Evolutionary conservation across 2,797 vertebrate genomes (phyloP), one percentile per base, ranked within the genome.

Genomic region (Neoniphon sammara): DNA sequence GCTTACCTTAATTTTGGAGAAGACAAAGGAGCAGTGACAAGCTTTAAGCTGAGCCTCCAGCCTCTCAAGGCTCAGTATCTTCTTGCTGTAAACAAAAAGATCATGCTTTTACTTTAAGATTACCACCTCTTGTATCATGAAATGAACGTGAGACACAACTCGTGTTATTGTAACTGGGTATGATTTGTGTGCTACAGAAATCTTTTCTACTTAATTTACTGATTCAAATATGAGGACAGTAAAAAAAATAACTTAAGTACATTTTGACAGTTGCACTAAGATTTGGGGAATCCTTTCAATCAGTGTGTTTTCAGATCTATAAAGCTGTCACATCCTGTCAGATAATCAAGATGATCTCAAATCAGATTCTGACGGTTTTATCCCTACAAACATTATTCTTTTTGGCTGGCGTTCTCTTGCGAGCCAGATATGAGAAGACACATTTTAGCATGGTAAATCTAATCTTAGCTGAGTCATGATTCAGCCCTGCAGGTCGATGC

Each of bases 1-100:
- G 2, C 86, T 91, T 93, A 98, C 98, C 96, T 97, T 98, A 72
- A 97, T 92, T 95, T 98, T 99, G 67, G 97, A 97, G 91, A 99
- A 98, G 61, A 91, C 79, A 79, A 98, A 95, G 78, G 95, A 95
- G 90, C 97, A 98, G 82, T 98, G 96, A 83, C 97, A 99, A 34
- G 96, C 97, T 91, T 98, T 99, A 66, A 99, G 94, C 75, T 97
- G 96, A 27, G 96, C 95, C 91, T 97, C 97, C 56, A 99, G 93
- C 93, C 96, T 95, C 81, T 99, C 97, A 58, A 97, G 93, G 87
- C 91, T 96, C 75, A 98, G 91, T 20, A 91, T 87, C 56, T 88
- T 94, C 80, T 87, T 95, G 89, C 97, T 99, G 77, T 23, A 55
- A 8, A 8, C 5, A 34, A 69, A 81, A 73, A 44, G 36, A 74